These are phyloP conservation scores for Zaprionus africanus DNA, from an alignment of 1,140 invertebrate species.

Conservation along the genomic window DNA sequence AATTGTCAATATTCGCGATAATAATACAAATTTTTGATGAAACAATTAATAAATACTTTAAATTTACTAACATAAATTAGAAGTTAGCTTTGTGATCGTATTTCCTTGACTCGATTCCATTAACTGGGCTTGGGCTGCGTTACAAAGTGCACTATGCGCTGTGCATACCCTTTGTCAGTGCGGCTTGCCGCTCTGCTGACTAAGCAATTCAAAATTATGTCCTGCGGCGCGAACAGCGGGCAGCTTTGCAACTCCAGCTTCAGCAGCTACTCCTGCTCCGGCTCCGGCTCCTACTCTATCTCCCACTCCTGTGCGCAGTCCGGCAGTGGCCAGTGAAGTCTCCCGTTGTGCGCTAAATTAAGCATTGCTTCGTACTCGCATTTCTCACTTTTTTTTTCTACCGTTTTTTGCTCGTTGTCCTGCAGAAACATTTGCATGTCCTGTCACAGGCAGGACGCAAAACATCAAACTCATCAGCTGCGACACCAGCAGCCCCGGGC, in stretches of 20 bases:
- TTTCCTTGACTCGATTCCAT: background rate
- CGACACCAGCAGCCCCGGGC: conserved; percentile 57
- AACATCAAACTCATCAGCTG: conserved; percentile 78
- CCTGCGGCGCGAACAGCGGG: conserved; percentile 64
- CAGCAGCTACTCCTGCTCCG: conserved; percentile 13
- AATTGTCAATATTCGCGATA: no score
- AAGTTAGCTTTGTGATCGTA: no score
- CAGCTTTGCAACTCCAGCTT: background rate
- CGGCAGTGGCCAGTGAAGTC: conserved; percentile 36
- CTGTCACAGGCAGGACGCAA: conserved; percentile 76
- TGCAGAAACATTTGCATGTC: conserved; percentile 77
- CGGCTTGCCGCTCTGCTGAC: conserved; percentile 26
- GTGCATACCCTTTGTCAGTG: conserved; percentile 16
- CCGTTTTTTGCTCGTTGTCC: conserved; percentile 16
- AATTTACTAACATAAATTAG: no score
- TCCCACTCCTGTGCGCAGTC: background rate
- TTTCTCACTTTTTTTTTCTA: conserved; percentile 26
- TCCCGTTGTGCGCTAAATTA: conserved; percentile 79
- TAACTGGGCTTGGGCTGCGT: background rate
- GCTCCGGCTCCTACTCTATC: conserved; percentile 14
- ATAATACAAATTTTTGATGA: no score
- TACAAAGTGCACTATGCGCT: background rate
- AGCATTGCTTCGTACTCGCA: conserved; percentile 62
- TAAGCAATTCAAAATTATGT: conserved; percentile 75
- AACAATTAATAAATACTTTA: no score